Evolutionary conservation across 1,140 invertebrate species (phyloP).

Genomic region (Formica exsecta): DNA sequence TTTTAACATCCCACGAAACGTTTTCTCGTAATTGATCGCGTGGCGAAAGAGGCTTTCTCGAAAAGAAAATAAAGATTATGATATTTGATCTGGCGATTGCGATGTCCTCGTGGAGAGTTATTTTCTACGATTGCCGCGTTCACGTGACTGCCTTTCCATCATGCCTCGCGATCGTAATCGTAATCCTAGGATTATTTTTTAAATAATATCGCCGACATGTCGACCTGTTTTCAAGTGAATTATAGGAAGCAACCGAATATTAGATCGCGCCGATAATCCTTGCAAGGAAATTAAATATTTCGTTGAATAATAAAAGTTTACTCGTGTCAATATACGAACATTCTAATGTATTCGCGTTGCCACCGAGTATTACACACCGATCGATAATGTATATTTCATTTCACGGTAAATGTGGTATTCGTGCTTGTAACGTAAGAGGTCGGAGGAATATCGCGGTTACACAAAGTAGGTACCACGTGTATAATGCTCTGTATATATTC

Average conservation of each 20-base stretch:
- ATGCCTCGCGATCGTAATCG: constrained; percentile 52
- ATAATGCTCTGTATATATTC: constrained; percentile 30
- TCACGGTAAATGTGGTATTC: constrained; percentile 22
- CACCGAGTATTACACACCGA: constrained; percentile 34
- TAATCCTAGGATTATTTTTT: constrained; percentile 56
- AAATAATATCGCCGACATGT: not conserved
- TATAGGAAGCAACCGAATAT: not conserved
- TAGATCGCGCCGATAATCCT: not conserved
- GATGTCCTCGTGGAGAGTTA: not conserved
- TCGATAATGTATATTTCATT: constrained; percentile 57
- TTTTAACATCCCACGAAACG: not conserved
- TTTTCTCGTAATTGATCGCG: not conserved
- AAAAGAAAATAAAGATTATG: not conserved
- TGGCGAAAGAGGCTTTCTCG: not conserved
- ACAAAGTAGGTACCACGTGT: constrained; percentile 28
- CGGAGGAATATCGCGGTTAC: constrained; percentile 43
- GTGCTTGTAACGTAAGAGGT: constrained; percentile 24
- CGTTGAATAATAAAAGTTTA: constrained; percentile 38
- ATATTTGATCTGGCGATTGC: not conserved
- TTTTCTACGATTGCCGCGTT: constrained; percentile 63
- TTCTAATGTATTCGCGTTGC: constrained; percentile 37
- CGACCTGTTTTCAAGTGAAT: not conserved
- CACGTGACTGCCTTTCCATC: constrained; percentile 56
- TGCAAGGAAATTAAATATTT: constrained; percentile 2
- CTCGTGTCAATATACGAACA: constrained; percentile 30